Evolutionary conservation across 2,888 invertebrate genomes (phyloP), one percentile per base, ranked within the genome.

Genomic region (Philopedon plagiatum): DNA sequence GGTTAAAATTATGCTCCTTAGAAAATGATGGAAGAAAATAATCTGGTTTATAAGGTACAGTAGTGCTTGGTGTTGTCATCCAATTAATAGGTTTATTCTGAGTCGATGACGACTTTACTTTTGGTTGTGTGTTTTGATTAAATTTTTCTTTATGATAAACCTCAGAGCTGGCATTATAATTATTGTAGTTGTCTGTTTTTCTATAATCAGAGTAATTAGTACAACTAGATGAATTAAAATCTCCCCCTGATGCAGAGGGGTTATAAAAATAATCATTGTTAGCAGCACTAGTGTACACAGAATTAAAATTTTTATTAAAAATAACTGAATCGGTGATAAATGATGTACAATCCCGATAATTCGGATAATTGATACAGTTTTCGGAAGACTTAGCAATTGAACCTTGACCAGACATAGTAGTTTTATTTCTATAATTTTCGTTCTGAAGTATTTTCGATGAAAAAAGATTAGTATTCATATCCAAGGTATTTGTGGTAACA

Each of bases 31-130:
- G 87, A 15, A 87, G 77, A 74, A 87, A 85, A 61, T 87, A 85
- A 60, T 88, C 87, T 82, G 56, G 84, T 72, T 76, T 82, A 79
- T 34, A 70, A 5, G 69, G 77, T 13, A 63, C 78, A 84, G 49
- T 86, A 46, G 66, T 86, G 76, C 88, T 88, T 0, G 89, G 88
- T 0, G 89, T 86, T 77, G 90, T 89, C 90, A 90, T 90, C 90
- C 90, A 90, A 78, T 90, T 90, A 0, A 90, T 88, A 0, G 89
- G 88, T 3, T 87, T 85, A 74, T 87, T 86, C 13, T 84, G 79
- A 29, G 58, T 18, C 1, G 60, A 34, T 13, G 70, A 54, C 56
- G 61, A 11, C 18, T 29, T 57, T 13, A 44, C n/a, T 51, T 49
- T 49, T 51, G 51, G 29, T 29, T 29, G 26, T 15, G 37, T 29